Evolutionary conservation across 2,888 invertebrate genomes (phyloP).

Genomic region (Trileptium ribeirensis): DNA sequence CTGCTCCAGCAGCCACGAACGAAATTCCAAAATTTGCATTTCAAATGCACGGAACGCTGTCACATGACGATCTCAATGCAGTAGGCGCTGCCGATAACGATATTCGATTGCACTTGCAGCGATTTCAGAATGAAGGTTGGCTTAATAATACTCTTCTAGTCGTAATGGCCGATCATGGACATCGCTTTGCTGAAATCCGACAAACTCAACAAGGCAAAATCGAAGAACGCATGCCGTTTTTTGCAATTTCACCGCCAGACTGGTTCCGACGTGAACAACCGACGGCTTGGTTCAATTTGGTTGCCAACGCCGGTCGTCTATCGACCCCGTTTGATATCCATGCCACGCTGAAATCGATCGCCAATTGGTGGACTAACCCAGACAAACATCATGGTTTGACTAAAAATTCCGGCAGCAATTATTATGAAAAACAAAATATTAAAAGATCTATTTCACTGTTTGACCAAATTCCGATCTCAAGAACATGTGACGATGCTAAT

Average conservation of each 20-base stretch:
- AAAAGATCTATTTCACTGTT: too few relatives aligned
- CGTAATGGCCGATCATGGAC: conserved; percentile 53
- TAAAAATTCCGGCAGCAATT: too few relatives aligned
- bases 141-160: conserved; percentile 50
- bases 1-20: too few relatives aligned
- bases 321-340: conserved; percentile 83
- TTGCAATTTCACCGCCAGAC: neutral
- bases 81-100: conserved; percentile 46
- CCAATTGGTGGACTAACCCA: too few relatives aligned
- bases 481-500: conserved; percentile 77
- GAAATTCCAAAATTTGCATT: conserved; percentile 48
- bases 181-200: conserved; percentile 4
- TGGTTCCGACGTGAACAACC: neutral
- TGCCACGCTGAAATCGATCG: conserved; percentile 66
- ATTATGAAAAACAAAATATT: too few relatives aligned
- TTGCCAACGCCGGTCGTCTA: conserved; percentile 57
- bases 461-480: conserved; percentile 58
- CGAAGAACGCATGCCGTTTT: conserved; percentile 10
- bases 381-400: conserved; percentile 30
- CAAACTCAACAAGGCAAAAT: neutral
- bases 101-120: conserved; percentile 38
- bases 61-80: conserved; percentile 46
- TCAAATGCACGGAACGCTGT: conserved; percentile 50
- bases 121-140: conserved; percentile 36
- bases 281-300: neutral